Conservation (phyloP, 2,797 vertebrate genomes). For the Myioborus melanocephalus region DNA sequence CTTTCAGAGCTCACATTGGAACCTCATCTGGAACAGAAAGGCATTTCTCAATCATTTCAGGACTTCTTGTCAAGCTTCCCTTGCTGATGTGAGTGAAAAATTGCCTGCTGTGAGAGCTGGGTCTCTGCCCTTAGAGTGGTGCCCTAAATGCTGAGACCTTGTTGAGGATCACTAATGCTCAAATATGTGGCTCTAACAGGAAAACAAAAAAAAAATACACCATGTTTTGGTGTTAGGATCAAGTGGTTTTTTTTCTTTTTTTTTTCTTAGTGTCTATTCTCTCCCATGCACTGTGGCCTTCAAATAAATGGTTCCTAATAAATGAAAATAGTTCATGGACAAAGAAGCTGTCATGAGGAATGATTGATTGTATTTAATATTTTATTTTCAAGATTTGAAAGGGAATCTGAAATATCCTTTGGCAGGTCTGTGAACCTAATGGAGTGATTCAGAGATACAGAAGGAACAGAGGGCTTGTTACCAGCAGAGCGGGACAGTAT, state of each 20-base stretch:
- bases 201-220: neutral
- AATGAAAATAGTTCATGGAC: neutral
- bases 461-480: neutral
- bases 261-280: neutral
- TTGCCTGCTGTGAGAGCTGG: fast-evolving
- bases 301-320: constrained; percentile 7
- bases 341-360: neutral
- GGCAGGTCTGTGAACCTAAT: constrained; percentile 12
- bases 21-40: neutral
- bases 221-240: neutral
- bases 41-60: neutral
- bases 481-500: fast-evolving
- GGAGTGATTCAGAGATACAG: neutral
- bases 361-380: constrained; percentile 30
- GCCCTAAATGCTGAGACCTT: neutral
- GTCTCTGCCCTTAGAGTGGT: neutral
- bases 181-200: neutral
- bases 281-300: neutral
- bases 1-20: neutral
- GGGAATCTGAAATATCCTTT: constrained; percentile 31
- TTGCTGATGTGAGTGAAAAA: neutral
- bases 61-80: neutral
- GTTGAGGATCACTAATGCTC: neutral
- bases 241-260: neutral
- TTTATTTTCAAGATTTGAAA: constrained; percentile 37